Evolutionary conservation across 2,888 invertebrate genomes (phyloP).

Genomic region (Heliconius ethilla): DNA sequence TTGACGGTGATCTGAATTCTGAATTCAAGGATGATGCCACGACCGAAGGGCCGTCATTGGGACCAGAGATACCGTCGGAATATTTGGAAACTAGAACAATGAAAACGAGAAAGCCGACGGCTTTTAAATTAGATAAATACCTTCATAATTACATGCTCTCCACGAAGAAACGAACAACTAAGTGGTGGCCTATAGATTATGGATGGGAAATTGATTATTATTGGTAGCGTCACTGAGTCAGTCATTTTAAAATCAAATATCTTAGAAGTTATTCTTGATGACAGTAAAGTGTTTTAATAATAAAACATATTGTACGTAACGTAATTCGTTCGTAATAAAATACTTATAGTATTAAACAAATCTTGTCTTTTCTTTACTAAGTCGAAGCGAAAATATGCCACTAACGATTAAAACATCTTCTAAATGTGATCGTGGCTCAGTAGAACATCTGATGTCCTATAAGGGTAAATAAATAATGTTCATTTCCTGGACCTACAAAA

Average conservation of each 20-base stretch:
- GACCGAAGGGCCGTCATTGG: background rate
- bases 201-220: slow-evolving; percentile 56
- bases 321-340: no score
- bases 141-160: background rate
- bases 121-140: slow-evolving; percentile 9
- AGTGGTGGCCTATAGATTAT: slow-evolving; percentile 53
- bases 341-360: no score
- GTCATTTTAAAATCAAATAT: background rate
- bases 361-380: no score
- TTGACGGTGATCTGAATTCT: slow-evolving; percentile 5
- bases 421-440: no score
- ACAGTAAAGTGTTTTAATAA: background rate
- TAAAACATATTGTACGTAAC: background rate
- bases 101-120: slow-evolving; percentile 8
- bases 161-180: slow-evolving; percentile 17
- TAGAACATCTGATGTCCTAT: no score
- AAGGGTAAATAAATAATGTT: no score
- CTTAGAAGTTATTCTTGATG: background rate
- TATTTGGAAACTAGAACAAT: background rate
- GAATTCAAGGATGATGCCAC: slow-evolving; percentile 19
- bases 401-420: no score
- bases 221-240: slow-evolving; percentile 44
- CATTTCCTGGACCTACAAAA: background rate
- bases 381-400: no score
- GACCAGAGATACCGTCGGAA: background rate